Evolutionary conservation across 2,797 vertebrate genomes (phyloP), one percentile per base, ranked within the genome.

Genomic region (Knipowitschia caucasica): DNA sequence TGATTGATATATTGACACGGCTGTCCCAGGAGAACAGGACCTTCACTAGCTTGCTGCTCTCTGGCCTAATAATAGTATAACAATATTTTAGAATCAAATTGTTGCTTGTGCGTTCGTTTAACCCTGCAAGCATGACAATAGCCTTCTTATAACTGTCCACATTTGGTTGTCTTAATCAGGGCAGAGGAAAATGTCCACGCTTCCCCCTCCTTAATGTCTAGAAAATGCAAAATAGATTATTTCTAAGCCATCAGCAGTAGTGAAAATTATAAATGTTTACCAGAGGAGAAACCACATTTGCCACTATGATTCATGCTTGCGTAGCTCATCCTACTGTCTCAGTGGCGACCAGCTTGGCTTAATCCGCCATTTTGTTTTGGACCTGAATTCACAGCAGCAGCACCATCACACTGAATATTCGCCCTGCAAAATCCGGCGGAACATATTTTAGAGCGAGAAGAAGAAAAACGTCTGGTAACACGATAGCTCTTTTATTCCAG

Each of bases 361-460:
- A 43, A 49, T 72, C 84, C 81, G 84, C 86, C 88, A 89, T 88
- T 89, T 89, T 89, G 89, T 84, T 85, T 84, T 85, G 75, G 77
- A 88, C 75, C 77, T 69, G 63, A 77, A 77, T 77, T 58, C 56
- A 38, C 53, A 61, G 60, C 67, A 65, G 76, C 67, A 65, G 77
- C 67, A 69, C 77, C 74, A 78, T 80, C 66, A 56, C 70, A 64
- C 54, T 21, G 51, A 64, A 55, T 34, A 50, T 68, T 72, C 43
- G 51, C 71, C 62, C 50, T n/a, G 63, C 58, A 21, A 71, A 71
- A 70, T 53, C 55, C 3, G 9, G 45, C 20, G 64, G 64, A 77
- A 77, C 81, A 69, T 57, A 64, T 69, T 71, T 60, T 50, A 46
- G 35, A 58, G 29, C 26, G 30, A 23, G 34, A 35, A 3, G 27